Percentiles rank a stretch among this genome's conserved stretches.
Evolutionary conservation across 2,888 invertebrate genomes (phyloP).

Genomic region (Xestia rhomboidea): DNA sequence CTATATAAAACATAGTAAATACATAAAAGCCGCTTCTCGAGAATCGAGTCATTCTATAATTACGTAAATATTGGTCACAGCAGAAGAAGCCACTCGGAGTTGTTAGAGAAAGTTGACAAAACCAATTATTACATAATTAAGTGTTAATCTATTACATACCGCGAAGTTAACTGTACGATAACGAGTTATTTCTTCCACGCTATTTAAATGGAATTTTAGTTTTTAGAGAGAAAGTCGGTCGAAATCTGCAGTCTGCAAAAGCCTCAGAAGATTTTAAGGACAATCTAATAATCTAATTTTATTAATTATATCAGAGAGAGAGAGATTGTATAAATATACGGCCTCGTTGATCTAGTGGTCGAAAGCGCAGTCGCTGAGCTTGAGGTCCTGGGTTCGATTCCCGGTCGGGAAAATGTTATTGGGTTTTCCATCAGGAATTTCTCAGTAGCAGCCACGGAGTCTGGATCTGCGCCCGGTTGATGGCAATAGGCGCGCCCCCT

Average conservation of each 20-base stretch:
- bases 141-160: slow-evolving; percentile 32
- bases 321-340: background rate
- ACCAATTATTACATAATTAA: slow-evolving; percentile 53
- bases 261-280: background rate
- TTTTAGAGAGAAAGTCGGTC: background rate
- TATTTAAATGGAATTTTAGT: background rate
- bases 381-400: too few species aligned
- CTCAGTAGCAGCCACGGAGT: too few species aligned
- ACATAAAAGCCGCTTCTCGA: slow-evolving; percentile 9
- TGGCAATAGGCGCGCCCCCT: too few species aligned
- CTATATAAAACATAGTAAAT: background rate
- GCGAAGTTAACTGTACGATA: slow-evolving; percentile 24
- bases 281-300: background rate
- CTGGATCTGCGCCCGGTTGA: too few species aligned
- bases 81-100: slow-evolving; percentile 14
- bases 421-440: too few species aligned
- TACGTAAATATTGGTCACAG: slow-evolving; percentile 48
- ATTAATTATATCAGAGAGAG: background rate
- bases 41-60: slow-evolving; percentile 22
- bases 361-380: too few species aligned
- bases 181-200: background rate
- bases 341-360: too few species aligned
- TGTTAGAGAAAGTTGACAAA: slow-evolving; percentile 53
- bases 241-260: background rate
- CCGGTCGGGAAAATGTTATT: too few species aligned